These are phyloP conservation scores for Staurois parvus DNA, from an alignment of 2,797 vertebrate species.

Conservation along the genomic window DNA sequence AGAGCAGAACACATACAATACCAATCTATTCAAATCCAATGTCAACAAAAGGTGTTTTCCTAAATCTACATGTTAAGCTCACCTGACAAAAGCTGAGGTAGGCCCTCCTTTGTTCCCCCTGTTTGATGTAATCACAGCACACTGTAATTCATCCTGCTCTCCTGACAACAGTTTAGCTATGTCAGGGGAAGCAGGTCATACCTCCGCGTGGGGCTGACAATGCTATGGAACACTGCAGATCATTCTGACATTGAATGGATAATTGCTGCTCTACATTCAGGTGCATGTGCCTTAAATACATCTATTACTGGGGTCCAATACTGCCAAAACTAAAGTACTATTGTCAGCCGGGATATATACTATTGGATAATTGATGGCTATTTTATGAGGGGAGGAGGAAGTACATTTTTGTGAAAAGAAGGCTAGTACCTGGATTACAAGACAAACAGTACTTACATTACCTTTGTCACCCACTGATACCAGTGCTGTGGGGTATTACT, in stretches of 20 bases:
- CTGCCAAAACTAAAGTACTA: constrained; percentile 2
- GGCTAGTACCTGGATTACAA: no score
- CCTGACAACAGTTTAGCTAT: constrained; percentile 51
- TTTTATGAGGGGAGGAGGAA: no score
- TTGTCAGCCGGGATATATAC: not conserved
- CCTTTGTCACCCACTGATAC: no score
- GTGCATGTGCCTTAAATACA: constrained; percentile 9
- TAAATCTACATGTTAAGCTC: constrained; percentile 41
- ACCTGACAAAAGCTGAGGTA: constrained; percentile 42
- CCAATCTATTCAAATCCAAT: constrained; percentile 56
- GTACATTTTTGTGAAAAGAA: no score
- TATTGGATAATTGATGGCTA: no score
- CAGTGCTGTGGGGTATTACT: no score
- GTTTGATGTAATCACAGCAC: constrained; percentile 49
- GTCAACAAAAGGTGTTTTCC: constrained; percentile 57
- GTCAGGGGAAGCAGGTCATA: constrained; percentile 36
- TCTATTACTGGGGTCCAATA: not conserved
- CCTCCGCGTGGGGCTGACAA: constrained; percentile 34
- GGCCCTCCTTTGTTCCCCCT: constrained; percentile 33
- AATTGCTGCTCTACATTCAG: constrained; percentile 25
- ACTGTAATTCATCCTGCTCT: constrained; percentile 47
- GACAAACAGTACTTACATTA: no score
- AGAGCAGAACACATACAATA: constrained; percentile 31
- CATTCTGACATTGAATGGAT: constrained; percentile 16
- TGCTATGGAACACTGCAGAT: constrained; percentile 28